Base-by-base conservation (phyloP, 37 sponge, comb jelly and placozoan genomes). In the Beroe ovata region DNA sequence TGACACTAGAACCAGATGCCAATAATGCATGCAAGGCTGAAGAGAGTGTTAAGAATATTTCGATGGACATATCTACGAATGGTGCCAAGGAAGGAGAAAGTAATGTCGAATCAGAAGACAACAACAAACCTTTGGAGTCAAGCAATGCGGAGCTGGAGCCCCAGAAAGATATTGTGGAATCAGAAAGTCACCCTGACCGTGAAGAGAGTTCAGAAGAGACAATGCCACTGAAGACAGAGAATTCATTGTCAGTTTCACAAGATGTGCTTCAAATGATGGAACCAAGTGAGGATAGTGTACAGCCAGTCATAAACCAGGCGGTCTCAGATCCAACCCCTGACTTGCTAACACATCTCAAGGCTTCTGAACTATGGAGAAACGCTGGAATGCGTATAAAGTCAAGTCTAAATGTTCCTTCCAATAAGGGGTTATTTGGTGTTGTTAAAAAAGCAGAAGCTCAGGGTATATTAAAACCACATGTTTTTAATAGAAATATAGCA, bases 391-490 rank as follows among this genome's bases (percentile, higher is more conserved):
- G 25, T 2, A 77, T 77, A 6, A 38, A 19, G 41, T 11, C 84
- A 39, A 77, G 25, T 23, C 47, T 77, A 1, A 39, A 39, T 42
- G 20, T 77, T 19, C 54, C 84, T 6, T 16, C 22, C 16, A 42
- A 42, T 77, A 42, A 39, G 41, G 84, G 84, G 0, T 14, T 77
- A 16, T n/a, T 77, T 20, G 84, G 84, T 22, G 84, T 77, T 22
- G 28, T 77, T 6, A 77, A 77, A 40, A 22, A 77, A 35, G 84
- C 84, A 36, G 84, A 77, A 41, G 84, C 84, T 36, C 54, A 77
- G 41, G 84, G 84, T 40, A 42, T 42, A 19, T 11, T 77, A 11
- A 77, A 77, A 54, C 47, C 84, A 4, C 39, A 40, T 32, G 1
- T 77, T 14, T 77, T 77, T 40, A 77, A 77, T 23, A 39, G 28